A percentile compares a stretch with the other conserved stretches of the same genome.
Conservation (phyloP, 2,888 invertebrate genomes). For the Carterocephalus palaemon region DNA sequence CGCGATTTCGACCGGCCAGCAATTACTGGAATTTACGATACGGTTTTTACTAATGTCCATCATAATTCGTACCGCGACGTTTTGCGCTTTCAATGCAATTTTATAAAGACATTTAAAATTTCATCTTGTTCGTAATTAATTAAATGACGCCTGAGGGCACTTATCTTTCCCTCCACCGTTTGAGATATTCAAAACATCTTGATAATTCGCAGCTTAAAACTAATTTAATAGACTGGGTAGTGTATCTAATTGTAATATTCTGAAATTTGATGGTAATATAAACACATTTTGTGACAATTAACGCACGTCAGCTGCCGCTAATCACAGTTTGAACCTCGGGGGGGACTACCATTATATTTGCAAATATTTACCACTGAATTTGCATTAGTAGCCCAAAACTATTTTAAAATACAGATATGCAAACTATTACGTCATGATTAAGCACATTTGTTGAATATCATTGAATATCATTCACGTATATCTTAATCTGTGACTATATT, state of each 20-base stretch:
- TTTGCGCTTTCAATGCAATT: conserved; percentile 26
- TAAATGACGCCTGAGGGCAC: conserved; percentile 21
- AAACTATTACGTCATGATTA: too few species aligned
- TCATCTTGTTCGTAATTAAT: conserved; percentile 28
- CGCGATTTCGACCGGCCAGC: conserved; percentile 58
- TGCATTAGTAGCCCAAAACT: conserved; percentile 28
- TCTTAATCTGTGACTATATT: too few species aligned
- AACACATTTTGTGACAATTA: conserved; percentile 37
- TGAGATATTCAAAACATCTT: not conserved
- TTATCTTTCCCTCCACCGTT: not conserved
- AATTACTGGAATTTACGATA: conserved; percentile 66
- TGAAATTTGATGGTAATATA: conserved; percentile 24
- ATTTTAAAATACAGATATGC: conserved; percentile 5
- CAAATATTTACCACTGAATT: conserved; percentile 33
- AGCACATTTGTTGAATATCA: not conserved
- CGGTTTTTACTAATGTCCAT: conserved; percentile 57
- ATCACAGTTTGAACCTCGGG: conserved; percentile 37
- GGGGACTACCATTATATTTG: conserved; percentile 35
- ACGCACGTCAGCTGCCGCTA: conserved; percentile 38
- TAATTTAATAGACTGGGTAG: not conserved
- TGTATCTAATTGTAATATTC: conserved; percentile 12
- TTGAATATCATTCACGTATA: too few species aligned
- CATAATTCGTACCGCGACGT: conserved; percentile 31
- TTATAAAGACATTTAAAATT: conserved; percentile 32
- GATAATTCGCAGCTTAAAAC: too few species aligned